Evolutionary conservation across 1,140 invertebrate genomes (phyloP).

Genomic region (Coenobita brevimanus): DNA sequence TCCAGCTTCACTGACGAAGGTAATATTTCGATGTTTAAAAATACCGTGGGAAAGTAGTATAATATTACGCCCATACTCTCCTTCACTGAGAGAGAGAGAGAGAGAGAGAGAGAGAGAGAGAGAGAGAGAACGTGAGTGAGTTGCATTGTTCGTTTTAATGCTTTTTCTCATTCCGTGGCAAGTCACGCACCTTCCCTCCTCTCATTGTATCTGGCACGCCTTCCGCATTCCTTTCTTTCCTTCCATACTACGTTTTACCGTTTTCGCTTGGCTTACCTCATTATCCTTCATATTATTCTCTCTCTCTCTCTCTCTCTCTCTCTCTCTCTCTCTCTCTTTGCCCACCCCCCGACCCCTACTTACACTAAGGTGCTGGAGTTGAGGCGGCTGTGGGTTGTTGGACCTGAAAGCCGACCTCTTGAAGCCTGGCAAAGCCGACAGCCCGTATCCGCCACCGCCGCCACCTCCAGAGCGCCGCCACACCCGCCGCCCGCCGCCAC

Average conservation of each 20-base stretch:
- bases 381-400: constrained; percentile 15
- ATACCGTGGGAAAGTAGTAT: too few species aligned
- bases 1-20: too few species aligned
- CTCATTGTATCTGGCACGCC: too few species aligned
- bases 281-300: background rate
- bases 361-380: background rate
- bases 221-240: too few species aligned
- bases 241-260: too few species aligned
- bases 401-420: constrained; percentile 51
- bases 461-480: constrained; percentile 32
- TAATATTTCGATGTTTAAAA: too few species aligned
- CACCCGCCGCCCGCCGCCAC: background rate
- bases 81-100: too few species aligned
- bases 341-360: background rate
- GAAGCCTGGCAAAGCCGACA: constrained; percentile 40
- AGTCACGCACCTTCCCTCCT: too few species aligned
- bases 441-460: background rate
- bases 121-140: too few species aligned
- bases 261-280: background rate
- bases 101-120: background rate
- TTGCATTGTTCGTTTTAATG: background rate
- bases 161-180: too few species aligned
- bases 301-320: background rate
- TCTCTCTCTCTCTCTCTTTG: background rate
- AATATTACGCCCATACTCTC: too few species aligned